Evolutionary conservation across 2,888 invertebrate genomes (phyloP).

Genomic region (Pedicia rivosa): DNA sequence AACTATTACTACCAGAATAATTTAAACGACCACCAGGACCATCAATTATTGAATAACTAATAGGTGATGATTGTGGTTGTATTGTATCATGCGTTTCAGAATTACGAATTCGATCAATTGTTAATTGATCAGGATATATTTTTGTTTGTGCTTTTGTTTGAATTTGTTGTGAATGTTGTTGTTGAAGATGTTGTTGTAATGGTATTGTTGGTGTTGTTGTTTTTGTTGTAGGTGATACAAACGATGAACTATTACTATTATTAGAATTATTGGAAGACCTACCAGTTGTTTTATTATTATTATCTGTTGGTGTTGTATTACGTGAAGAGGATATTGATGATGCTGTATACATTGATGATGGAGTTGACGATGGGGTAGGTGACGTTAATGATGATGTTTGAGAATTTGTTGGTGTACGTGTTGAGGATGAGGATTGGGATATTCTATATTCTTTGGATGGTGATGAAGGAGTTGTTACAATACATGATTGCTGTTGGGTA

Average conservation of each 20-base stretch:
- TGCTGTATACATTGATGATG: conserved; percentile 3
- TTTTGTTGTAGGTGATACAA: not conserved
- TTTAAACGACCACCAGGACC: conserved; percentile 37
- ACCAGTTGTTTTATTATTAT: not conserved
- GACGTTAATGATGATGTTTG: not conserved
- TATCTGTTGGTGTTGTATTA: conserved; percentile 5
- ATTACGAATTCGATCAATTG: conserved; percentile 14
- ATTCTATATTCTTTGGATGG: conserved; percentile 45
- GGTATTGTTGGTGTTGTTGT: conserved; percentile 1
- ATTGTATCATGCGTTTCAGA: conserved; percentile 15
- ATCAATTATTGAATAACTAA: conserved; percentile 63
- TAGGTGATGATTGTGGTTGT: conserved; percentile 50
- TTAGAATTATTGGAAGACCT: not conserved
- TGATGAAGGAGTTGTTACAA: conserved; percentile 48
- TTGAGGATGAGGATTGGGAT: too few species aligned
- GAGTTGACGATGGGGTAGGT: conserved; percentile 1
- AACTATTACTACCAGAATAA: conserved; percentile 38
- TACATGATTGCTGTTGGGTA: conserved; percentile 47
- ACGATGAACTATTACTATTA: not conserved
- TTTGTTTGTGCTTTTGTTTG: conserved; percentile 66
- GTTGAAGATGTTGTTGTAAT: conserved; percentile 8
- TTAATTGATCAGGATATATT: conserved; percentile 46
- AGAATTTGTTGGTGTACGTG: not conserved
- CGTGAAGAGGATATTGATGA: not conserved
- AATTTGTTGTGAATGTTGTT: conserved; percentile 28